Evolutionary conservation across 2,113 vertebrate species (phyloP), one percentile per base, ranked within the genome.

Genomic region (Menidia beryllina): DNA sequence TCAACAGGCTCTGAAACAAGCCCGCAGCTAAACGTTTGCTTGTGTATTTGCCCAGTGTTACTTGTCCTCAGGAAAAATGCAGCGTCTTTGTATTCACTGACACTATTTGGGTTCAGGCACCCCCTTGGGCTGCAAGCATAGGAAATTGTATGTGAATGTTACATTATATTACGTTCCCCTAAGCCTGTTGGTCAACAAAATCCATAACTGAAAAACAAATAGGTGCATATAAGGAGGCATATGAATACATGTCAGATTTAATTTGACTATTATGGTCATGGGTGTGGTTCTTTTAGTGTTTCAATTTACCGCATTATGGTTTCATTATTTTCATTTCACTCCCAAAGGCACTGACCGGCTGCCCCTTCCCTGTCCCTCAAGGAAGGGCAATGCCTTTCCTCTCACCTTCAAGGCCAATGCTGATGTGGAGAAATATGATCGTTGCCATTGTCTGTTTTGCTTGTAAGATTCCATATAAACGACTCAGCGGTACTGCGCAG

Each of bases 1-100:
- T 64, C 68, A 43, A 67, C 41, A 49, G 74, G 55, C 67, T 81
- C 54, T 2, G 59, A 69, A 84, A 77, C 41, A 26, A n/a, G 76
- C 83, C 67, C 0, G 14, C 24, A 62, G 83, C 67, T 0, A 56
- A 79, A 50, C 60, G 51, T 45, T 75, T 66, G 52, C 19, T 34
- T 49, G 62, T 52, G n/a, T 75, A 71, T 69, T 62, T 30, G 19
- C 34, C 30, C 0, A 56, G 52, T 7, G 41, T 77, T 77, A 49
- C 23, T 17, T 48, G 26, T 25, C 30, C 45, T 76, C 10, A 52
- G 51, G 11, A 79, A 79, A 70, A 73, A 34, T 48, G 47, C 72
- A 25, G 34, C 24, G 53, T 76, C 59, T 77, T 58, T 69, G 51
- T 71, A 59, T 77, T 70, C 54, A 85, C 71, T 9, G 21, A 23